Evolutionary conservation across 2,888 invertebrate genomes (phyloP).

Genomic region (Ganaspis brasiliensis): DNA sequence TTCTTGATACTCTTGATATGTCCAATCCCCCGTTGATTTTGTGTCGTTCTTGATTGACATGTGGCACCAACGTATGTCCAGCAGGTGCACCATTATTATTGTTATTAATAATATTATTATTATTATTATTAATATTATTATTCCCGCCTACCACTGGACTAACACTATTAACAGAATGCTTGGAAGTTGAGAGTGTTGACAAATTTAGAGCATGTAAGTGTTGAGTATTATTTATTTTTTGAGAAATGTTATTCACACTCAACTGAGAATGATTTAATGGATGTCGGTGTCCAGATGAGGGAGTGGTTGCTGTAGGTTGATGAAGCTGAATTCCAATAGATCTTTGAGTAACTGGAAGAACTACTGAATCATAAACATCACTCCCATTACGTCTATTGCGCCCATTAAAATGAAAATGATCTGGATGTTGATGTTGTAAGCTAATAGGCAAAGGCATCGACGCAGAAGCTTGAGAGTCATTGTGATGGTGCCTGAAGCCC

Average conservation of each 20-base stretch:
- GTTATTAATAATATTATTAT: constrained; percentile 52
- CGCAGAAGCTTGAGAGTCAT: constrained; percentile 70
- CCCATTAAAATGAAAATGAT: constrained; percentile 63
- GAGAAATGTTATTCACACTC: constrained; percentile 79
- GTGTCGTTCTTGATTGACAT: constrained; percentile 59
- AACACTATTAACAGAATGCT: constrained; percentile 79
- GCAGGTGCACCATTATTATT: constrained; percentile 57
- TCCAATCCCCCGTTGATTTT: constrained; percentile 83
- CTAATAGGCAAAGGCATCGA: constrained; percentile 56
- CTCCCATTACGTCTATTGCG: constrained; percentile 58
- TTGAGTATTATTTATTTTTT: constrained; percentile 72
- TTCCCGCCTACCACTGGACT: constrained; percentile 78
- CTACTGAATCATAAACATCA: constrained; percentile 77
- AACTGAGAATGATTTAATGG: constrained; percentile 78
- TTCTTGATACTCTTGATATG: constrained; percentile 82
- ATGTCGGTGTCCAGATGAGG: constrained; percentile 74
- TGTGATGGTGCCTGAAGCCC: constrained; percentile 81
- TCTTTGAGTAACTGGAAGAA: constrained; percentile 63
- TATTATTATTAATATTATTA: constrained; percentile 22
- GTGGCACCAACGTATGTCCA: constrained; percentile 59
- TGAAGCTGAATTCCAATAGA: constrained; percentile 48
- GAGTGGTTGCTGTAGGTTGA: constrained; percentile 68
- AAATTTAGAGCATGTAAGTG: constrained; percentile 76
- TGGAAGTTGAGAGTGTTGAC: constrained; percentile 77
- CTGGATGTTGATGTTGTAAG: constrained; percentile 61